Evolutionary conservation across 2,888 invertebrate genomes (phyloP).

Genomic region (Eilema sororculum): DNA sequence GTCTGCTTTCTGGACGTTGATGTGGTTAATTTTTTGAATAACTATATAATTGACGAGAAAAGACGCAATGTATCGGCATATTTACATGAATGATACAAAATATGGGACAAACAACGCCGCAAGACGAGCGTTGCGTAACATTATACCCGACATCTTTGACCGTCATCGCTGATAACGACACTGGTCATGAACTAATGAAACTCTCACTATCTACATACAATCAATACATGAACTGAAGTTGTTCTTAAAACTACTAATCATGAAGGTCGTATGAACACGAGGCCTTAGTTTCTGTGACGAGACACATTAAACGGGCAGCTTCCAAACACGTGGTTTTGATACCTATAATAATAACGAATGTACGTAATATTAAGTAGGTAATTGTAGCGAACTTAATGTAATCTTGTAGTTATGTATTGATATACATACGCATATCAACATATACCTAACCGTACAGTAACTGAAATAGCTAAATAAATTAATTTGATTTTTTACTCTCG

Average conservation of each 20-base stretch:
- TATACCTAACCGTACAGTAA: too few species aligned
- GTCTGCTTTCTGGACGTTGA: not conserved
- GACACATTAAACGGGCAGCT: not conserved
- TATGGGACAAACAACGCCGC: conserved; percentile 14
- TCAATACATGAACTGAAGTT: conserved; percentile 22
- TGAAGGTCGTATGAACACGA: conserved; percentile 14
- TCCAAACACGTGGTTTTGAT: not conserved
- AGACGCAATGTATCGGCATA: conserved; percentile 5
- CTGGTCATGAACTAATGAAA: conserved; percentile 33
- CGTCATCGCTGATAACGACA: conserved; percentile 34
- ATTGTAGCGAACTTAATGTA: not conserved
- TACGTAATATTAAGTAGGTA: not conserved
- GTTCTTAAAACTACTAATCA: conserved; percentile 10
- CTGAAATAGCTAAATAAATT: not conserved
- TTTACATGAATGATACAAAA: conserved; percentile 5
- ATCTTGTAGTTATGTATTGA: not conserved
- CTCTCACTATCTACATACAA: conserved; percentile 28
- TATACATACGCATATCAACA: not conserved
- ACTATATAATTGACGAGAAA: not conserved
- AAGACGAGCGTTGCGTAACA: conserved; percentile 45
- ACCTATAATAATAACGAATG: not conserved
- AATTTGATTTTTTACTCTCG: not conserved
- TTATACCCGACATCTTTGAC: conserved; percentile 17
- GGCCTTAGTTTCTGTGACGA: not conserved
- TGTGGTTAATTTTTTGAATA: not conserved